Evolutionary conservation across 1,140 invertebrate species (phyloP).

Genomic region (Mactra quadrangularis): DNA sequence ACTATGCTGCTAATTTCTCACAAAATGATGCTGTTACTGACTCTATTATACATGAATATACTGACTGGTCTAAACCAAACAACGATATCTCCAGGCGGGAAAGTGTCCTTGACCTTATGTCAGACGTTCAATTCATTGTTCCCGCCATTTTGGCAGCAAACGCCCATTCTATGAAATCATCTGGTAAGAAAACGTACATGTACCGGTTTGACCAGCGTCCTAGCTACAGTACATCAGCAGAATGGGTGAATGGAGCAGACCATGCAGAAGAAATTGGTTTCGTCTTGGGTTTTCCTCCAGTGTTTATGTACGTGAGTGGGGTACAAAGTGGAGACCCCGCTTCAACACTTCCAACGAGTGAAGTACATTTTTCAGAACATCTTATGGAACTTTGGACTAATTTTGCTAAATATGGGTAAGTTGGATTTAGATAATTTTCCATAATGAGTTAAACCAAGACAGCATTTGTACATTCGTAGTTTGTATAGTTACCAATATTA

Average conservation of each 20-base stretch:
- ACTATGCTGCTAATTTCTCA: background rate
- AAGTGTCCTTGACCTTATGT: background rate
- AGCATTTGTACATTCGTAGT: background rate
- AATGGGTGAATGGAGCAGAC: slow-evolving; percentile 20
- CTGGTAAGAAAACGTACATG: background rate
- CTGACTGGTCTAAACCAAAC: slow-evolving; percentile 10
- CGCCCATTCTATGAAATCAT: background rate
- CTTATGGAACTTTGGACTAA: slow-evolving; percentile 34
- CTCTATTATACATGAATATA: slow-evolving; percentile 20
- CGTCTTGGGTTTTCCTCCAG: slow-evolving; percentile 4
- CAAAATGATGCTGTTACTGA: background rate
- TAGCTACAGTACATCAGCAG: background rate
- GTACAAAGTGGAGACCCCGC: background rate
- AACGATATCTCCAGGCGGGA: background rate
- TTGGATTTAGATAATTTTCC: background rate
- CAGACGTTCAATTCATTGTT: background rate
- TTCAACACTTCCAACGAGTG: background rate
- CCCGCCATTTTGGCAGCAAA: background rate
- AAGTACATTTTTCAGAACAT: background rate
- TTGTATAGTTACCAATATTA: background rate
- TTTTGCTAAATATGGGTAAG: slow-evolving; percentile 38
- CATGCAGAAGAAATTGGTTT: slow-evolving; percentile 21
- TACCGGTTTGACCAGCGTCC: slow-evolving; percentile 33
- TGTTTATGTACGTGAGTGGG: background rate
- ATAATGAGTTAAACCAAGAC: background rate